Conservation (phyloP, 2,888 invertebrate genomes). For the Ypsolopha scabrella region DNA sequence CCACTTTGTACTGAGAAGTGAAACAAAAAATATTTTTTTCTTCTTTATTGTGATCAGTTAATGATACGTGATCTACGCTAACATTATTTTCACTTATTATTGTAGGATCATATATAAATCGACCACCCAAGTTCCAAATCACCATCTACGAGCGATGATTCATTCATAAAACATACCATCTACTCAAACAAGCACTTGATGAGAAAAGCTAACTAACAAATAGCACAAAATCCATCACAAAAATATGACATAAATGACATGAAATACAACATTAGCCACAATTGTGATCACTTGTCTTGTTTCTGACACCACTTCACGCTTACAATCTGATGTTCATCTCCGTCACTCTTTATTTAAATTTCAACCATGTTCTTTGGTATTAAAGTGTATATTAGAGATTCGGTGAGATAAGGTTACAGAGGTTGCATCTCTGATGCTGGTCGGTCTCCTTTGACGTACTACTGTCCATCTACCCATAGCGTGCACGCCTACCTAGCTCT, state of each 20-base stretch:
- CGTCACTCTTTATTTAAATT: not conserved
- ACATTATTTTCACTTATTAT: too few species aligned
- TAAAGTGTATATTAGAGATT: not conserved
- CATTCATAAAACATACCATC: too few species aligned
- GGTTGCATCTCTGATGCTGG: constrained; percentile 44
- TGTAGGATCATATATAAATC: too few species aligned
- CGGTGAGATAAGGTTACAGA: constrained; percentile 45
- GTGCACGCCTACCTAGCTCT: constrained; percentile 18
- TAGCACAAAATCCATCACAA: not conserved
- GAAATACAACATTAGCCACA: constrained; percentile 2
- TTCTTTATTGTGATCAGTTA: too few species aligned
- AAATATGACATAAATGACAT: constrained; percentile 2
- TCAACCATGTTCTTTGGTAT: not conserved
- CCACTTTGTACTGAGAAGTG: too few species aligned
- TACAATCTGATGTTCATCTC: not conserved
- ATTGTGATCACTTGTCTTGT: constrained; percentile 4
- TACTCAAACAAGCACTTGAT: too few species aligned
- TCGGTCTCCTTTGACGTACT: constrained; percentile 57
- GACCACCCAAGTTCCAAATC: too few species aligned
- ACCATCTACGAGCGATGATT: too few species aligned
- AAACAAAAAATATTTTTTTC: too few species aligned
- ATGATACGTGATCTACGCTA: too few species aligned
- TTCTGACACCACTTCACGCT: constrained; percentile 4
- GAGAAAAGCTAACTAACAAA: not conserved
- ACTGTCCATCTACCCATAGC: constrained; percentile 40